Evolutionary conservation across 2,113 vertebrate species (phyloP), one percentile per base, ranked within the genome.

Genomic region (Nibea albiflora): DNA sequence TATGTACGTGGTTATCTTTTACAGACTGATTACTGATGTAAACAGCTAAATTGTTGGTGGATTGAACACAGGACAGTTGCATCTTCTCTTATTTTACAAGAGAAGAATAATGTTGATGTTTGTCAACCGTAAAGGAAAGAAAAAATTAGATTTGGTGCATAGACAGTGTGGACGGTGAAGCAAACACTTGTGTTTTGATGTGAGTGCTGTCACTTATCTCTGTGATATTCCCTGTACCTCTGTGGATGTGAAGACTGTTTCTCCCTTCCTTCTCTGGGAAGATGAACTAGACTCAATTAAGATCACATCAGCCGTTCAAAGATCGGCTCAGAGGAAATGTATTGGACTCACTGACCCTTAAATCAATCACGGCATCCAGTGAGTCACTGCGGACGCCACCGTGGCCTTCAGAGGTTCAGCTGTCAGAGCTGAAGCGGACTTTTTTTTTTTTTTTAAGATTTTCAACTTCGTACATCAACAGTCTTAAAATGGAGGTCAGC

Each of bases 251-350:
- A 54, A 71, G 53, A 22, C 75, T 70, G 12, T 50, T 52, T 73
- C 65, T 68, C 54, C 31, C 16, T 42, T 66, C 56, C 15, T 54
- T 35, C 63, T 56, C 73, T 28, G 66, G 28, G 60, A 83, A 72
- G 73, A 83, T 75, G 83, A 83, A 89, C 85, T 77, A 81, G 88
- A 94, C 86, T 90, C 90, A 92, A 92, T 94, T 92, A 93, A 93
- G 89, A 92, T 93, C 87, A 78, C 86, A 93, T 91, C 91, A 85
- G 73, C 57, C 58, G 19, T 76, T 90, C 85, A 82, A 85, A 79
- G 78, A 84, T 83, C 58, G 22, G 80, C 71, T 86, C 80, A 47
- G 76, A 89, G 78, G 90, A 87, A 89, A 83, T 47, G 68, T 68
- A 87, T 86, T 83, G 78, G 84, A 92, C 83, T 82, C 84, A 50